Percentiles rank a stretch among this genome's conserved stretches.
These are phyloP conservation scores for Xiphydria camelus DNA, from an alignment of 2,888 invertebrate genomes.

Conservation along the genomic window DNA sequence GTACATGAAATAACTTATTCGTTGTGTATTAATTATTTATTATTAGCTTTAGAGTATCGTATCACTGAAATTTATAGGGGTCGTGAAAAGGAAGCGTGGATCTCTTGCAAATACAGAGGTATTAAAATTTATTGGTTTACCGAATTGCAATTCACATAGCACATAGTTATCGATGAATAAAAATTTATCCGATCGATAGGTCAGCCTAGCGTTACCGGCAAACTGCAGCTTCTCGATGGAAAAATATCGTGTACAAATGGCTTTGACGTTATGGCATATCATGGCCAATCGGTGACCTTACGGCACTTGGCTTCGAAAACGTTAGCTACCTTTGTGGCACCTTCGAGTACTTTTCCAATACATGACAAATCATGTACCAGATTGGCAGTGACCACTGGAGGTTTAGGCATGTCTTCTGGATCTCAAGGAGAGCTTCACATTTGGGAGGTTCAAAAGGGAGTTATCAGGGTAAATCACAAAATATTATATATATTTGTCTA, in stretches of 20 bases:
- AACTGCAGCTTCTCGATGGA: slow-evolving; percentile 56
- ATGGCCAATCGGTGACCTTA: slow-evolving; percentile 57
- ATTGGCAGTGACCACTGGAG: slow-evolving; percentile 65
- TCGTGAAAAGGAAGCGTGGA: slow-evolving; percentile 60
- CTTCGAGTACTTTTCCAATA: slow-evolving; percentile 59
- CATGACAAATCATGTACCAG: slow-evolving; percentile 62
- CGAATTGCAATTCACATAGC: no score
- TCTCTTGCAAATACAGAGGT: slow-evolving; percentile 58
- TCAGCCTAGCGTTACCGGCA: slow-evolving; percentile 57
- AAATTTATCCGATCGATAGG: slow-evolving; percentile 36
- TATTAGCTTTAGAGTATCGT: slow-evolving; percentile 8
- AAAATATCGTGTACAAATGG: slow-evolving; percentile 57
- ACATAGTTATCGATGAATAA: no score
- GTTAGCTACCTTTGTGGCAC: slow-evolving; percentile 61
- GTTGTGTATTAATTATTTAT: background rate
- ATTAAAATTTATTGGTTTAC: no score
- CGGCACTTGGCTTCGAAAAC: slow-evolving; percentile 58
- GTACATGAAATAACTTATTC: slow-evolving; percentile 36
- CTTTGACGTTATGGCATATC: slow-evolving; percentile 58
- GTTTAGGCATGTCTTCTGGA: slow-evolving; percentile 67
- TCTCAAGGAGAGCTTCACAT: slow-evolving; percentile 64
- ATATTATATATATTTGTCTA: no score
- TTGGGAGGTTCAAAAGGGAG: slow-evolving; percentile 69
- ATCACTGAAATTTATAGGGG: slow-evolving; percentile 52
- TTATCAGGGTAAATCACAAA: slow-evolving; percentile 52